Conservation (phyloP, 1,140 invertebrate genomes). For the Drosophila novamexicana region DNA sequence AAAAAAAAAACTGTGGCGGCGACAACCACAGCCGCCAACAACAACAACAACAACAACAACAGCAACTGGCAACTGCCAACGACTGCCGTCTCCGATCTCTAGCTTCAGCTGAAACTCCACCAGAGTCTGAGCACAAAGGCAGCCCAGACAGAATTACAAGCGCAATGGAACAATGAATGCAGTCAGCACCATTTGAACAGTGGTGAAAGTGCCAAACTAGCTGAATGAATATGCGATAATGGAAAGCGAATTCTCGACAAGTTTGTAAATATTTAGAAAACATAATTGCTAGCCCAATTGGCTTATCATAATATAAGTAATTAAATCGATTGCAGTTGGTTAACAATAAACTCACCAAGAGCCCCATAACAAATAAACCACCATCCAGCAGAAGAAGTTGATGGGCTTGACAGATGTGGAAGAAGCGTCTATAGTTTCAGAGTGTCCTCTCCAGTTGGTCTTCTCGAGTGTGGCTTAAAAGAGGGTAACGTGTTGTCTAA, state of each 20-base stretch:
- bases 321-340: too few species aligned
- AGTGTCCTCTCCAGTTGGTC: too few species aligned
- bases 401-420: too few species aligned
- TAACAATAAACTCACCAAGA: too few species aligned
- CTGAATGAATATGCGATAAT: slow-evolving; percentile 46
- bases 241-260: slow-evolving; percentile 31
- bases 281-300: background rate
- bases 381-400: too few species aligned
- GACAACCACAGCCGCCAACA: slow-evolving; percentile 15
- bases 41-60: slow-evolving; percentile 19
- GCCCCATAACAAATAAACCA: too few species aligned
- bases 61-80: slow-evolving; percentile 31
- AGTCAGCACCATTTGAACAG: slow-evolving; percentile 74
- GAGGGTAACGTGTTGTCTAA: too few species aligned
- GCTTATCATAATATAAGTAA: background rate
- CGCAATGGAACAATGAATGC: slow-evolving; percentile 71
- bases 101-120: slow-evolving; percentile 24
- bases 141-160: slow-evolving; percentile 73
- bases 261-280: background rate
- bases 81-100: slow-evolving; percentile 36
- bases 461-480: too few species aligned
- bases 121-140: slow-evolving; percentile 55
- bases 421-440: too few species aligned
- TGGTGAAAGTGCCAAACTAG: slow-evolving; percentile 53
- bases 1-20: slow-evolving; percentile 34